Conservation (phyloP, 1,140 invertebrate genomes). For the Meloidogyne exigua region DNA sequence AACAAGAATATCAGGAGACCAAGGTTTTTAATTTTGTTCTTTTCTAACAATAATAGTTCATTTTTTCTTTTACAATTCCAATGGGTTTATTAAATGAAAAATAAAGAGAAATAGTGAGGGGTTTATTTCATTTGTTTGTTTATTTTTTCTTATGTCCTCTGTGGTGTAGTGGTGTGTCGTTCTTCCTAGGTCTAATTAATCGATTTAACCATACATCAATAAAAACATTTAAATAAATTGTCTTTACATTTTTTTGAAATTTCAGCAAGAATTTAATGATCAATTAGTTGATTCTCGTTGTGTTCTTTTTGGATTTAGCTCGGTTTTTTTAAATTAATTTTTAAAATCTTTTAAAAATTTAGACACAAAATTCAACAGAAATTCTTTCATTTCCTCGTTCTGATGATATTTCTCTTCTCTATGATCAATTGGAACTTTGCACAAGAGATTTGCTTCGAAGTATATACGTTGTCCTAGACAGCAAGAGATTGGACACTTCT, state of each 20-base stretch:
- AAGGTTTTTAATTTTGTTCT: background rate
- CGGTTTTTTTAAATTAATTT: constrained; percentile 24
- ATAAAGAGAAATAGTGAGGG: too few relatives aligned
- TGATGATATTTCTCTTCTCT: constrained; percentile 34
- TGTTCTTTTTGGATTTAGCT: constrained; percentile 47
- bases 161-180: too few relatives aligned
- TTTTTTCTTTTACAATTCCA: too few relatives aligned
- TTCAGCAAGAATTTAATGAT: constrained; percentile 42
- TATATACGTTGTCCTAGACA: constrained; percentile 60
- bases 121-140: too few relatives aligned
- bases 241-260: too few relatives aligned
- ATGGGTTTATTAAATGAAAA: too few relatives aligned
- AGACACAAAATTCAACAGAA: constrained; percentile 31
- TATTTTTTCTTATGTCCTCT: too few relatives aligned
- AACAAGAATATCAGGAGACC: background rate
- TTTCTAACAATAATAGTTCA: too few relatives aligned
- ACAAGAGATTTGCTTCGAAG: constrained; percentile 55
- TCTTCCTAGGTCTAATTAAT: too few relatives aligned
- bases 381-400: constrained; percentile 34
- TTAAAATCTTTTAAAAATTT: constrained; percentile 24
- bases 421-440: constrained; percentile 47
- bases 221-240: too few relatives aligned
- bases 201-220: too few relatives aligned
- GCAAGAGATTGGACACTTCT: constrained; percentile 48
- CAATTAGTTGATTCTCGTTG: constrained; percentile 52